Evolutionary conservation across 2,113 vertebrate genomes (phyloP).

Genomic region (Nyctereutes procyonoides): DNA sequence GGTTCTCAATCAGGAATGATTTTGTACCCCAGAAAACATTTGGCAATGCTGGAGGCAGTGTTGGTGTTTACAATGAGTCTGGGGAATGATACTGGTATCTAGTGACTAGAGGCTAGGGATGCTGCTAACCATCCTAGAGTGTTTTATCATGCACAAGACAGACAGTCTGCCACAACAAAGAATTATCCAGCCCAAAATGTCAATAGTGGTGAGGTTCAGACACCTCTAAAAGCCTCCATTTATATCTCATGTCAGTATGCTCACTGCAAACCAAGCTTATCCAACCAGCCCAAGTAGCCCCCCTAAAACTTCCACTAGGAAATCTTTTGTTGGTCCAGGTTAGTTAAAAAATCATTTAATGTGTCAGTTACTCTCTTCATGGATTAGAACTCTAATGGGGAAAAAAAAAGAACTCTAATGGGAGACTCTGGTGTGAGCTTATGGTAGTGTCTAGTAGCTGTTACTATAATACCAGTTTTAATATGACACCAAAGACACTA

Average conservation of each 20-base stretch:
- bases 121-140: background rate
- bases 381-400: background rate
- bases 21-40: background rate
- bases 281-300: background rate
- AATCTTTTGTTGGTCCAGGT: background rate
- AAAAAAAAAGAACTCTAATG: background rate
- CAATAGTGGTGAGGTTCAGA: background rate
- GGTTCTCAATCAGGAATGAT: background rate
- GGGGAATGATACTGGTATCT: background rate
- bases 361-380: background rate
- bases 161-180: background rate
- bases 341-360: background rate
- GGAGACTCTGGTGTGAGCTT: background rate
- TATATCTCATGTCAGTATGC: background rate
- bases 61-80: background rate
- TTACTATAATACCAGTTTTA: background rate
- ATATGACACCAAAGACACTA: background rate
- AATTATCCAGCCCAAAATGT: background rate
- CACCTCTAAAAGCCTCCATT: constrained; percentile 25
- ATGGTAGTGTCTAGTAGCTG: fast-evolving
- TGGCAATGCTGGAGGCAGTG: background rate
- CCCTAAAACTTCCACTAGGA: background rate
- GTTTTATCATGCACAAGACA: background rate
- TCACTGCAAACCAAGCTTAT: background rate
- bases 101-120: background rate